These are phyloP conservation scores for Drosophila algonquin DNA, from an alignment of 2,888 invertebrate species.

Conservation along the genomic window DNA sequence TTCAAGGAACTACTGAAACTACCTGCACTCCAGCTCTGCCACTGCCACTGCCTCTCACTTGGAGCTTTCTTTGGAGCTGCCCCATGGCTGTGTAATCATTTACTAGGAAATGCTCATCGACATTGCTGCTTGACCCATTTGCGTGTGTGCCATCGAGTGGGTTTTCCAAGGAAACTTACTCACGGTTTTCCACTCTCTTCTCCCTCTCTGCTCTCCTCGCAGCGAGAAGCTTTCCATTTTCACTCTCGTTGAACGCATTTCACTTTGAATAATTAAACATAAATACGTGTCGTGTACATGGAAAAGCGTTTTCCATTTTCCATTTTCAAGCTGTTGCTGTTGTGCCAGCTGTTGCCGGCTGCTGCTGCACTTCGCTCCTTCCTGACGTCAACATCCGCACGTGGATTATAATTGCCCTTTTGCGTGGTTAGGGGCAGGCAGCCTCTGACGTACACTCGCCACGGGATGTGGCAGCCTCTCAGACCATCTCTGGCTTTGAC, in stretches of 20 bases:
- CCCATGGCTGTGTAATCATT: neutral
- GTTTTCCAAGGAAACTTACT: slow-evolving; percentile 12
- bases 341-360: neutral
- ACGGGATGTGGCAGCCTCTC: too few relatives aligned
- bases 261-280: slow-evolving; percentile 11
- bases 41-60: neutral
- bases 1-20: neutral
- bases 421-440: neutral
- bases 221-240: neutral
- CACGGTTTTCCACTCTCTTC: neutral
- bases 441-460: slow-evolving; percentile 10
- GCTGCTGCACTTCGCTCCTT: neutral
- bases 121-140: neutral
- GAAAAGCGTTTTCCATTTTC: neutral
- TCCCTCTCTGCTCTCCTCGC: neutral
- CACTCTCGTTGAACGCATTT: neutral
- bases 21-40: neutral
- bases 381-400: neutral
- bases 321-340: neutral
- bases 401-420: neutral
- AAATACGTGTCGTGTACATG: neutral
- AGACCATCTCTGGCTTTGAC: too few relatives aligned
- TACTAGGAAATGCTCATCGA: slow-evolving; percentile 4
- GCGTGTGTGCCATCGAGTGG: neutral
- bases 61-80: neutral